phyloP scores from a whole-genome alignment of 2,797 vertebrate genomes.

The Myotis planiceps region DNA sequence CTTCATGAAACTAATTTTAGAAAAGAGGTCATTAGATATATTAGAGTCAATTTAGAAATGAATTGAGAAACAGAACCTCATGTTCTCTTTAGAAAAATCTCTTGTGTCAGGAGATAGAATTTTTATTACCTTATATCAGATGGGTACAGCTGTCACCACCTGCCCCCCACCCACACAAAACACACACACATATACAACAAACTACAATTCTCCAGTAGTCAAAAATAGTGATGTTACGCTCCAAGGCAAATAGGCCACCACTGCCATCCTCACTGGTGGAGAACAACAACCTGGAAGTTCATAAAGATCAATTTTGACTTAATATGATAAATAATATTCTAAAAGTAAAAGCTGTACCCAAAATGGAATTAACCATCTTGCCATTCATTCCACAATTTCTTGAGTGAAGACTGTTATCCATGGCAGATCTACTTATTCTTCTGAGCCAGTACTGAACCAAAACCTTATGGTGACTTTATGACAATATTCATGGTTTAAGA shows the following conservation, averaged over 20 bases:
- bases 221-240: background rate
- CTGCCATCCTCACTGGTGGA: fast-evolving
- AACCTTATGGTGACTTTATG: background rate
- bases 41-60: constrained; percentile 30
- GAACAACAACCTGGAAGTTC: background rate
- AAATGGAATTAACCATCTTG: background rate
- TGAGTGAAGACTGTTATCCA: background rate
- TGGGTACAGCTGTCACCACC: background rate
- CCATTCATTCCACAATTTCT: background rate
- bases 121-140: background rate
- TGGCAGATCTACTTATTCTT: background rate
- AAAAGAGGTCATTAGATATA: constrained; percentile 64
- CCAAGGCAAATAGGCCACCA: background rate
- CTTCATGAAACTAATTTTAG: constrained; percentile 71
- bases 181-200: background rate
- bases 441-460: background rate
- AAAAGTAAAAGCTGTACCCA: background rate
- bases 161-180: background rate
- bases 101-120: background rate
- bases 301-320: background rate
- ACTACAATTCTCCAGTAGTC: background rate
- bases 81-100: background rate
- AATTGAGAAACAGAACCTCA: constrained; percentile 14
- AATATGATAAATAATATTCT: background rate
- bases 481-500: background rate